Percentiles rank a stretch among this genome's conserved stretches.
phyloP scores from a whole-genome alignment of 2,888 invertebrate species.

The Pasiphila rectangulata region DNA sequence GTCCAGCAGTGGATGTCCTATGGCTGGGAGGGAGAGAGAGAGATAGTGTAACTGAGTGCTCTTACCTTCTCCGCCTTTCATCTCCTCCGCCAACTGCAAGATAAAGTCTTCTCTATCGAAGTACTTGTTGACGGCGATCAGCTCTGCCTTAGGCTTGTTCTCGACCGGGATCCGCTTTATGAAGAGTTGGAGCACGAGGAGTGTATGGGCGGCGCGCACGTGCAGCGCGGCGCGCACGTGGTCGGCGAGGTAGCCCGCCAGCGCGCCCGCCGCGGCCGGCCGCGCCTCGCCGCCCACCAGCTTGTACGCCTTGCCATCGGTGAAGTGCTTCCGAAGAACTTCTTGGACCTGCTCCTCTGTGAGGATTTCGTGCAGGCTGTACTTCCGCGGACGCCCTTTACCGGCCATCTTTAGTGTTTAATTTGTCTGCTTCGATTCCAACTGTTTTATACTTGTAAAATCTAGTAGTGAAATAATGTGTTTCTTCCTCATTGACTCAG shows the following conservation, averaged over 20 bases:
- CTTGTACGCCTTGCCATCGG: conserved; percentile 4
- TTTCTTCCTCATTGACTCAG: background rate
- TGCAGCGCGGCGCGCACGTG: conserved; percentile 49
- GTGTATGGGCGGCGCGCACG: conserved; percentile 33
- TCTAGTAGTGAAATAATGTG: background rate
- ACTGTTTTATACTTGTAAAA: conserved; percentile 20
- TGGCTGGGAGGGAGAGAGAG: no score
- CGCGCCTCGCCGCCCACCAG: conserved; percentile 39
- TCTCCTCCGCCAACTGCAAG: conserved; percentile 53
- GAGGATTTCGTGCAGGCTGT: conserved; percentile 40
- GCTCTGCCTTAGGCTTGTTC: conserved; percentile 58
- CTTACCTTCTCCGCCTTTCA: conserved; percentile 40
- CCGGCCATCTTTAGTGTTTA: conserved; percentile 37
- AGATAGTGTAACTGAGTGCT: no score
- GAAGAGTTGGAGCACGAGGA: conserved; percentile 47
- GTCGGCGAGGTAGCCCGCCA: conserved; percentile 64
- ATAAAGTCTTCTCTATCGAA: conserved; percentile 56
- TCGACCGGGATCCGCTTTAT: conserved; percentile 54
- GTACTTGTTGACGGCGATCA: conserved; percentile 49
- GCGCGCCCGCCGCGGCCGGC: conserved; percentile 49
- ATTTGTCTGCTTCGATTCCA: background rate
- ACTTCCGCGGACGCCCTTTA: conserved; percentile 14
- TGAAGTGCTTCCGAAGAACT: conserved; percentile 29
- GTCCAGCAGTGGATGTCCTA: no score
- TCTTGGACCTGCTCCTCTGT: conserved; percentile 45